These are phyloP conservation scores for Noctua pronuba DNA, from an alignment of 2,888 invertebrate genomes.

Conservation along the genomic window DNA sequence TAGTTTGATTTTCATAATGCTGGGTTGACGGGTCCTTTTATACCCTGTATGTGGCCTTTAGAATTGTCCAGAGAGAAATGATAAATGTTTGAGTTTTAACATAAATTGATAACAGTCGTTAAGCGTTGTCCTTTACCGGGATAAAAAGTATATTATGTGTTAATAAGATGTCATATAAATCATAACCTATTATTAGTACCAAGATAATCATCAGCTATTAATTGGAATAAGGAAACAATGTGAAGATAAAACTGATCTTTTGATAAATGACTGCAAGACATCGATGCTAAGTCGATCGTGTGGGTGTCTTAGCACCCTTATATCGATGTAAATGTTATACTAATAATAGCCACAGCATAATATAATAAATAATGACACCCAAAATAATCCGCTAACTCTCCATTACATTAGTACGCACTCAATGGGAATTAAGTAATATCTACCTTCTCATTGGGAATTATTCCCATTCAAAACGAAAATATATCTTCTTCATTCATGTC, in stretches of 20 bases:
- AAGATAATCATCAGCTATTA: neutral
- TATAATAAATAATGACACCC: neutral
- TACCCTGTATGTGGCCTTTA: neutral
- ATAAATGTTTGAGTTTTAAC: neutral
- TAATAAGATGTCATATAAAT: too few relatives aligned
- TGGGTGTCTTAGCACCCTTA: neutral
- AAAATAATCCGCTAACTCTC: conserved; percentile 2
- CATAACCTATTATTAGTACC: too few relatives aligned
- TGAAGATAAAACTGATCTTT: neutral
- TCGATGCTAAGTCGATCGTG: neutral
- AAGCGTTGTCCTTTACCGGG: neutral
- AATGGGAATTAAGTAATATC: conserved; percentile 18
- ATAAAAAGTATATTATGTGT: neutral
- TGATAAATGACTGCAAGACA: too few relatives aligned
- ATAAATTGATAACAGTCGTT: neutral
- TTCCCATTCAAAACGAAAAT: conserved; percentile 29
- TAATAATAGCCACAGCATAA: neutral
- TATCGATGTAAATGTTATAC: neutral
- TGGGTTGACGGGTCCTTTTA: too few relatives aligned
- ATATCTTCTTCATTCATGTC: conserved; percentile 22
- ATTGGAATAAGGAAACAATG: neutral
- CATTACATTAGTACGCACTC: conserved; percentile 11
- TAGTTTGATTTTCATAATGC: too few relatives aligned
- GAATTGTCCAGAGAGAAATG: neutral
- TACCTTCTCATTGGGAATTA: conserved; percentile 3